A percentile compares a stretch with the other conserved stretches of the same genome.
These are phyloP conservation scores for Rutilus rutilus DNA, from an alignment of 2,113 vertebrate species.

Conservation along the genomic window DNA sequence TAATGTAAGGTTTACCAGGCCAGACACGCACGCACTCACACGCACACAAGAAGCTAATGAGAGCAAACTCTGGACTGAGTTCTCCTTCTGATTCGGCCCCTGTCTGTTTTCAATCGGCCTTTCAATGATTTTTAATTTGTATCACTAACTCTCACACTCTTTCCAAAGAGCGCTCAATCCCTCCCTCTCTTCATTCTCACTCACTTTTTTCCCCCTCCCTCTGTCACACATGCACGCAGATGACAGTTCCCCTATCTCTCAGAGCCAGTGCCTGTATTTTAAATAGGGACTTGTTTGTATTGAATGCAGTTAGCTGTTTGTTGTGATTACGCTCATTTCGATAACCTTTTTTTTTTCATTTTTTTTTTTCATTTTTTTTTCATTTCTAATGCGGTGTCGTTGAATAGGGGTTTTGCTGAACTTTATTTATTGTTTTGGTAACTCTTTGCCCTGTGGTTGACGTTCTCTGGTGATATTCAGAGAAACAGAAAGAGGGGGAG, in stretches of 20 bases:
- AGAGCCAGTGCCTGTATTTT: slow-evolving; percentile 79
- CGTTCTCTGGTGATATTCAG: slow-evolving; percentile 34
- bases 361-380: slow-evolving; percentile 30
- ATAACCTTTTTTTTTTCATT: slow-evolving; percentile 23
- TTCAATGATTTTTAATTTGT: slow-evolving; percentile 45
- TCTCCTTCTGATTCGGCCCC: neutral
- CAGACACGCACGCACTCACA: too few relatives aligned
- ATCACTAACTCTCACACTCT: slow-evolving; percentile 38
- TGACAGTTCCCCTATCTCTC: slow-evolving; percentile 80
- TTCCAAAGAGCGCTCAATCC: slow-evolving; percentile 52
- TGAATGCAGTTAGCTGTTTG: slow-evolving; percentile 50
- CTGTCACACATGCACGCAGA: slow-evolving; percentile 59
- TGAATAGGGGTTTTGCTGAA: slow-evolving; percentile 26
- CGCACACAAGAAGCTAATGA: neutral
- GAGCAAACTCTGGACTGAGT: neutral
- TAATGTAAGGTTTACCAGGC: too few relatives aligned
- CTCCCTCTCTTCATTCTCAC: slow-evolving; percentile 57
- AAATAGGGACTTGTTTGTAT: slow-evolving; percentile 73
- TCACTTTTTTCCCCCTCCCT: slow-evolving; percentile 53
- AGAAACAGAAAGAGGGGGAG: slow-evolving; percentile 38
- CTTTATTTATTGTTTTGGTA: slow-evolving; percentile 52
- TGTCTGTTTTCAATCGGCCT: slow-evolving; percentile 1
- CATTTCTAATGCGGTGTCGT: neutral
- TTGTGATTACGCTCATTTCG: slow-evolving; percentile 27
- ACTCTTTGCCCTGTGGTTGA: slow-evolving; percentile 36